phyloP scores from a whole-genome alignment of 2,888 invertebrate genomes.

The Apamea monoglypha region DNA sequence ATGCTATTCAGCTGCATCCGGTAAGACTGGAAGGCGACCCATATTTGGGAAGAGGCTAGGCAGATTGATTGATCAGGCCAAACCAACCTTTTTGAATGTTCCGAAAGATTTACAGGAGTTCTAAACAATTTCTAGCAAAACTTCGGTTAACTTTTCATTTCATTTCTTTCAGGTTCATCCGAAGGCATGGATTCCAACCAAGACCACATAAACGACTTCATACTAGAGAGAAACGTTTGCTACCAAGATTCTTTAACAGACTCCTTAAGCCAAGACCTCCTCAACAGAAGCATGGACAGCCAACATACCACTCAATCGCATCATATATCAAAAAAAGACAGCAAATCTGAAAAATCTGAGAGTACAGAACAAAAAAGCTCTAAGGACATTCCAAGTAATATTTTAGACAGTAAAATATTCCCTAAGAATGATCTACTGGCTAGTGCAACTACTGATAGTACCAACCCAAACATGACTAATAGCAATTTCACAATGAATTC shows the following conservation, averaged over 20 bases:
- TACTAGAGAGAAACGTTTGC: slow-evolving; percentile 87
- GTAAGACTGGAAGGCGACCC: too few relatives aligned
- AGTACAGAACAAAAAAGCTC: slow-evolving; percentile 84
- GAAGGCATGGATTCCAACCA: slow-evolving; percentile 85
- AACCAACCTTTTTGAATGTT: background rate
- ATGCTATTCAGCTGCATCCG: too few relatives aligned
- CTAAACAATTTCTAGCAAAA: background rate
- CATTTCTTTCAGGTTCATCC: slow-evolving; percentile 79
- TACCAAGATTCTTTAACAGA: slow-evolving; percentile 88
- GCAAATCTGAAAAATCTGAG: slow-evolving; percentile 84
- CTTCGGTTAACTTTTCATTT: background rate
- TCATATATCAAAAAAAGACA: slow-evolving; percentile 78
- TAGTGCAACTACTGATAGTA: slow-evolving; percentile 84
- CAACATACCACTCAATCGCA: slow-evolving; percentile 73
- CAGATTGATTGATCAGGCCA: too few relatives aligned
- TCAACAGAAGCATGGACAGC: slow-evolving; percentile 84
- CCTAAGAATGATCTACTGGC: slow-evolving; percentile 77
- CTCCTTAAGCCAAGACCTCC: slow-evolving; percentile 84
- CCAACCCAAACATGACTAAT: slow-evolving; percentile 84
- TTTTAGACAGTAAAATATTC: slow-evolving; percentile 81
- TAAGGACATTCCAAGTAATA: slow-evolving; percentile 83
- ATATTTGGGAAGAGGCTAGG: too few relatives aligned
- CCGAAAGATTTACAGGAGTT: background rate
- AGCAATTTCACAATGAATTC: slow-evolving; percentile 87
- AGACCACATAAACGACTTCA: slow-evolving; percentile 87